phyloP scores from a whole-genome alignment of 2,113 vertebrate species.

The Triplophysa dalaica region DNA sequence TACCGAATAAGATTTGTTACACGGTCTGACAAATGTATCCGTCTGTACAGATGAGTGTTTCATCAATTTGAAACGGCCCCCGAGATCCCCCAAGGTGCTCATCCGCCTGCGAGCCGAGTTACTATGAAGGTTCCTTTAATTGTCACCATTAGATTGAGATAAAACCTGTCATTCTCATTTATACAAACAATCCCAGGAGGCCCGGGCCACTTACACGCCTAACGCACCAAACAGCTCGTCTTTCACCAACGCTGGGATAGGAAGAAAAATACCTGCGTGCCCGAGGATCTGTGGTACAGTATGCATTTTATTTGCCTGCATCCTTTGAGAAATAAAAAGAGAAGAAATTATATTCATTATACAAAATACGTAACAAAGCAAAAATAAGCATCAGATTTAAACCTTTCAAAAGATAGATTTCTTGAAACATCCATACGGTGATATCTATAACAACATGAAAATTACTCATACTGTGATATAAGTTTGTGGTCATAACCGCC shows the following conservation, averaged over 20 bases:
- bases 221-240: conserved; percentile 45
- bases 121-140: conserved; percentile 90
- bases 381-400: no score
- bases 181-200: conserved; percentile 66
- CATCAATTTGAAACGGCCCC: conserved; percentile 88
- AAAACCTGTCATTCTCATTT: conserved; percentile 72
- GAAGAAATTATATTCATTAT: no score
- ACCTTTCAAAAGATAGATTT: no score
- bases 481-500: no score
- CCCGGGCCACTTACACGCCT: conserved; percentile 53
- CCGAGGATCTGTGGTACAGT: background rate
- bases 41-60: conserved; percentile 89
- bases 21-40: conserved; percentile 89
- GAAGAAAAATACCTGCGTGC: background rate
- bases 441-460: no score
- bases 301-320: no score
- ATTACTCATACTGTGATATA: no score
- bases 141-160: conserved; percentile 84
- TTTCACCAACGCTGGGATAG: conserved; percentile 14
- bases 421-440: no score
- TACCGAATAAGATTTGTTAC: conserved; percentile 86
- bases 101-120: conserved; percentile 85
- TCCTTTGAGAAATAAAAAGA: no score
- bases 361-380: no score
- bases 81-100: conserved; percentile 85